Evolutionary conservation across 2,888 invertebrate genomes (phyloP).

Genomic region (Malthinus flaveolus): DNA sequence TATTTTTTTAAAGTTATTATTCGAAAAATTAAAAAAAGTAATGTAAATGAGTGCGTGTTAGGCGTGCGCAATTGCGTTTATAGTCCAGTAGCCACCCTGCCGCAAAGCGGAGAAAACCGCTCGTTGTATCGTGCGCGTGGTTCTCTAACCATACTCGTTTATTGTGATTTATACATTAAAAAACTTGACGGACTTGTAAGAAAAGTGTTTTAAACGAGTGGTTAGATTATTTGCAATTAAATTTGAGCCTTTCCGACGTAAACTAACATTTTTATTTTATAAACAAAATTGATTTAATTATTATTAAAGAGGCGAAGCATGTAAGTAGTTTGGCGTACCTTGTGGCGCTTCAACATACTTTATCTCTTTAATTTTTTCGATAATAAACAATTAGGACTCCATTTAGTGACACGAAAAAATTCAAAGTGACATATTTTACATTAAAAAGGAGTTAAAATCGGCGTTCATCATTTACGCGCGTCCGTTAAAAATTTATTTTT

Average conservation of each 20-base stretch:
- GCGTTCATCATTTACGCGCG: slow-evolving; percentile 4
- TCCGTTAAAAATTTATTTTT: neutral
- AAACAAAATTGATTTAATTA: neutral
- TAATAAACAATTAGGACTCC: neutral
- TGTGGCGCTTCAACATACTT: neutral
- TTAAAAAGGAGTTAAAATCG: no score
- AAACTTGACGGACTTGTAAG: slow-evolving; percentile 13
- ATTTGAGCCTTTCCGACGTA: neutral
- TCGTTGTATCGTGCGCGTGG: slow-evolving; percentile 21
- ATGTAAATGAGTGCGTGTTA: slow-evolving; percentile 1
- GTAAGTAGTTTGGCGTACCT: slow-evolving; percentile 1
- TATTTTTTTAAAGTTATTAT: no score
- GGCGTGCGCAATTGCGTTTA: slow-evolving; percentile 24
- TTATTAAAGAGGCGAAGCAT: neutral
- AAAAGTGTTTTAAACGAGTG: slow-evolving; percentile 4
- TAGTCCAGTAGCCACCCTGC: slow-evolving; percentile 28
- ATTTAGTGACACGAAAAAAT: neutral
- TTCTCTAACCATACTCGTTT: slow-evolving; percentile 3
- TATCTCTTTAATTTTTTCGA: neutral
- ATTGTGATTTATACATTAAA: slow-evolving; percentile 9
- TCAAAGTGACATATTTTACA: neutral
- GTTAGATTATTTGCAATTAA: neutral
- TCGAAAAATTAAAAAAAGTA: no score
- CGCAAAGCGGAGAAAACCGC: slow-evolving; percentile 30
- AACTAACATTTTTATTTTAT: neutral